A percentile compares a stretch with the other conserved stretches of the same genome.
These are phyloP conservation scores for Microctonus hyperodae DNA, from an alignment of 2,888 invertebrate genomes.

Conservation along the genomic window DNA sequence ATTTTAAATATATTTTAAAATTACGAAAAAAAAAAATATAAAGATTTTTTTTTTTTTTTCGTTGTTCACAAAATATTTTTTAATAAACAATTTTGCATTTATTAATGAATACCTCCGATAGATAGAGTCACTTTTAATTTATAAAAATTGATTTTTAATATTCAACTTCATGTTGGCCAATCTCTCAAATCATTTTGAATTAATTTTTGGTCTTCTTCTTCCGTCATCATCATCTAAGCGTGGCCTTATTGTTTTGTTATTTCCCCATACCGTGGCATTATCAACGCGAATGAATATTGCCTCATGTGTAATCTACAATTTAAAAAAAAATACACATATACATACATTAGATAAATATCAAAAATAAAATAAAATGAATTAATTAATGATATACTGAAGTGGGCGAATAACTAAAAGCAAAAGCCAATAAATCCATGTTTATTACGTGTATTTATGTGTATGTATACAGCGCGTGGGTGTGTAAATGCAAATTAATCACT, in stretches of 20 bases:
- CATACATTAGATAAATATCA: too few species aligned
- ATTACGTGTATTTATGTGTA: too few species aligned
- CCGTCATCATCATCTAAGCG: slow-evolving; percentile 27
- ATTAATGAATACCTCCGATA: neutral
- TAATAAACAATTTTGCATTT: neutral
- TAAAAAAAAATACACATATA: neutral
- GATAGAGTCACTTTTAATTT: neutral
- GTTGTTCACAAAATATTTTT: neutral
- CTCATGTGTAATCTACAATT: slow-evolving; percentile 1
- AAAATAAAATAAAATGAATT: too few species aligned
- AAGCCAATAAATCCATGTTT: too few species aligned
- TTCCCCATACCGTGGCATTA: neutral
- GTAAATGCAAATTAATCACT: neutral
- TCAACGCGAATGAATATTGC: neutral
- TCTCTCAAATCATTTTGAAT: slow-evolving; percentile 4
- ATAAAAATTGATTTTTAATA: neutral
- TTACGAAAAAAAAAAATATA: too few species aligned
- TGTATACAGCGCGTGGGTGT: too few species aligned
- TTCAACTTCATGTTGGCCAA: neutral
- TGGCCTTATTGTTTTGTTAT: neutral
- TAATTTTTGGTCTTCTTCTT: slow-evolving; percentile 36
- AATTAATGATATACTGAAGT: too few species aligned
- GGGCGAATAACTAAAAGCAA: too few species aligned
- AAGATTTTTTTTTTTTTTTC: too few species aligned
- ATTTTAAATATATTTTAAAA: too few species aligned